Percentiles rank a stretch among this genome's conserved stretches.
These are phyloP conservation scores for Nymphalis urticae DNA, from an alignment of 2,888 invertebrate species.

Conservation along the genomic window DNA sequence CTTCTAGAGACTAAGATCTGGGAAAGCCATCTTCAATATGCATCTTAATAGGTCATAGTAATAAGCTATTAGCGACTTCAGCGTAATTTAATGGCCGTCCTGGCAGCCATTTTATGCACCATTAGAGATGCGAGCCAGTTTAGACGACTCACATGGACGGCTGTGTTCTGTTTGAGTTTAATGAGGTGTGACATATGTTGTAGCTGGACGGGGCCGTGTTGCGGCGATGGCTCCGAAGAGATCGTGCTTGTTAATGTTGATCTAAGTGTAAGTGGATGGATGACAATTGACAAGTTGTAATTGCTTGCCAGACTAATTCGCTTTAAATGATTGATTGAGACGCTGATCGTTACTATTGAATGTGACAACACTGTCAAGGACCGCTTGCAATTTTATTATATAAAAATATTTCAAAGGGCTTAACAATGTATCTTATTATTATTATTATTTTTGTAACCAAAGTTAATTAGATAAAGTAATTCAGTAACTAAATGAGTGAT, in stretches of 20 bases:
- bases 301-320: not conserved
- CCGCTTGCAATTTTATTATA: no score
- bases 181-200: conserved; percentile 17
- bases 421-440: no score
- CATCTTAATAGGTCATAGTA: conserved; percentile 31
- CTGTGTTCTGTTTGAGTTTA: conserved; percentile 22
- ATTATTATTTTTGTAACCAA: no score
- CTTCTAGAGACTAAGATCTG: conserved; percentile 21
- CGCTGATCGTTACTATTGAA: no score
- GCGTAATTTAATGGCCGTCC: conserved; percentile 32
- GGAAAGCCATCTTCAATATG: conserved; percentile 30
- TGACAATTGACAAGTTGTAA: not conserved
- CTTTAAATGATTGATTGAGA: no score
- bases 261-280: not conserved
- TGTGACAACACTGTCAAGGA: no score
- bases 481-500: no score
- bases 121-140: conserved; percentile 43
- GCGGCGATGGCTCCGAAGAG: not conserved
- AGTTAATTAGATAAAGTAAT: no score
- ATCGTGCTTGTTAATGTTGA: conserved; percentile 3
- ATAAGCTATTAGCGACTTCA: conserved; percentile 35
- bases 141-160: conserved; percentile 33
- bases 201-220: not conserved
- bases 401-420: no score
- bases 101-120: conserved; percentile 43